Conservation (phyloP, 2,888 invertebrate genomes). For the Drosophila meridionalis region DNA sequence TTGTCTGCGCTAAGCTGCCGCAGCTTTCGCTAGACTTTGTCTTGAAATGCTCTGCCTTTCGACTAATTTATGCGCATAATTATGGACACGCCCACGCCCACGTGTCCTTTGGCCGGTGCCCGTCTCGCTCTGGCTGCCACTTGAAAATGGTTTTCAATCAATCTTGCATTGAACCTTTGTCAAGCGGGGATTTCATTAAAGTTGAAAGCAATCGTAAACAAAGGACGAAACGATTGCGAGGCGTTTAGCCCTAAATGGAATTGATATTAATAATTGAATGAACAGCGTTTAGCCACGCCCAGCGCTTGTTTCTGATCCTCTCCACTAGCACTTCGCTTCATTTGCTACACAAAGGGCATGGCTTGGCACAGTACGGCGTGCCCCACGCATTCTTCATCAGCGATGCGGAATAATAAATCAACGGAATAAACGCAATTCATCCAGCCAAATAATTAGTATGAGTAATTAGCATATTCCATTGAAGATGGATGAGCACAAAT, state of each 20-base stretch:
- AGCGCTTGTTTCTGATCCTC: constrained; percentile 7
- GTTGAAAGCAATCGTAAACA: constrained; percentile 60
- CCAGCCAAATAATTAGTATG: constrained; percentile 42
- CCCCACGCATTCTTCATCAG: constrained; percentile 20
- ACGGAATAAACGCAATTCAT: constrained; percentile 19
- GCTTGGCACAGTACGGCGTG: not conserved
- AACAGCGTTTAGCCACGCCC: constrained; percentile 45
- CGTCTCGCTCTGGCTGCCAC: constrained; percentile 45
- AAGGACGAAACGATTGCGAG: constrained; percentile 46
- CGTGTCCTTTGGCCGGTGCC: constrained; percentile 6
- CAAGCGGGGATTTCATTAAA: constrained; percentile 75
- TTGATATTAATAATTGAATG: constrained; percentile 73
- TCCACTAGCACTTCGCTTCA: constrained; percentile 19
- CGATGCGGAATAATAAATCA: constrained; percentile 57
- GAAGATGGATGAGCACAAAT: constrained; percentile 18
- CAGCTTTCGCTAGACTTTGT: constrained; percentile 29
- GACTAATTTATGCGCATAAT: constrained; percentile 78
- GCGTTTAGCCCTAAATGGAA: constrained; percentile 64
- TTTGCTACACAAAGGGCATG: constrained; percentile 28
- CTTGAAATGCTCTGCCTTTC: constrained; percentile 38
- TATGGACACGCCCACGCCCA: constrained; percentile 61
- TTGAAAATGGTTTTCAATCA: constrained; percentile 74
- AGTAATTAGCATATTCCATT: constrained; percentile 41
- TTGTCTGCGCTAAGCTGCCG: constrained; percentile 22
- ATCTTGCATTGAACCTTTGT: constrained; percentile 79